Base-by-base conservation (phyloP, 2,888 invertebrate genomes). In the Agriopis marginaria region DNA sequence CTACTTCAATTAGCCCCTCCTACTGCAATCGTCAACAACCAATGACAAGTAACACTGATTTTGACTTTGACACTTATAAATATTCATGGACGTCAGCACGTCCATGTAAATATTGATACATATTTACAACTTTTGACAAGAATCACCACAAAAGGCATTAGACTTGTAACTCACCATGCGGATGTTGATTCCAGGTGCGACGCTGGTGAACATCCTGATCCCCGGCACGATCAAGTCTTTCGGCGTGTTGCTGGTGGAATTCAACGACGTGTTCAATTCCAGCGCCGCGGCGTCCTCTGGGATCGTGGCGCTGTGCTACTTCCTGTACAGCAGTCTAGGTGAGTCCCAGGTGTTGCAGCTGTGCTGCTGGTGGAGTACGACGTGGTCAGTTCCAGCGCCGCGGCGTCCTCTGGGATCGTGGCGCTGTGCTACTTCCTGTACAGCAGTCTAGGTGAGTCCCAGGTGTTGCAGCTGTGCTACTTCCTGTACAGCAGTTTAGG, bases 201-300 rank as follows among this genome's bases (percentile, higher is more conserved):
- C 97, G 66, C 88, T 97, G 82, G 97, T 98, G 66, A 98, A 98
- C 85, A 96, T 98, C 77, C 93, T 98, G 32, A 97, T 98, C 49
- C 98, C 98, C 7, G 98, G 98, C 50, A 97, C 97, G 0, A 96
- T 98, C 59, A 98, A 98, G 87, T 98, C 98, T 4, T 98, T 98
- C 82, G 98, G 98, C 12, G 97, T 98, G 0, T 91, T 98, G 0
- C 96, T 97, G 81, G 96, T 97, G 50, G 98, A 97, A 83, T 97
- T 98, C 87, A 93, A 97, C 70, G 97, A 97, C 77, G 97, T 96
- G 23, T 98, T 98, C 84, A 86, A 97, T 6, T 95, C 97, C 0
- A 95, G 96, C 3, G 95, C 96, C 0, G 95, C 97, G 0, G 95
- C 96, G 9, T 97, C 97, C 0, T 96, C 97, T 0, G 97, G 97